A percentile compares a stretch with the other conserved stretches of the same genome.
phyloP scores from a whole-genome alignment of 2,888 invertebrate genomes.

The Frankliniella fusca region DNA sequence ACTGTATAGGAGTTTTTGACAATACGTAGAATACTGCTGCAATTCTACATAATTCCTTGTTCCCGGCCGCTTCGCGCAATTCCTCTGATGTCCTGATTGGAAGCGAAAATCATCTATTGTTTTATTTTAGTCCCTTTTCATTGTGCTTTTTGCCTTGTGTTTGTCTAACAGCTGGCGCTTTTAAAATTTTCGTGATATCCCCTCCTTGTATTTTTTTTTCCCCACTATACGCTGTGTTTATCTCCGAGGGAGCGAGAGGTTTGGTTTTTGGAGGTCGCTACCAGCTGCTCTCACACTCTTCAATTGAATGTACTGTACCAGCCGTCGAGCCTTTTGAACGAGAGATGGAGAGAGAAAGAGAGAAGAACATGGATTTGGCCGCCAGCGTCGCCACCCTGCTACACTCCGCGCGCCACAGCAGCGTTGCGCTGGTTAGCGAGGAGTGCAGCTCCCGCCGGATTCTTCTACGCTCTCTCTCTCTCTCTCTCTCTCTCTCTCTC shows the following conservation, averaged over 20 bases:
- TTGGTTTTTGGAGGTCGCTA: not conserved
- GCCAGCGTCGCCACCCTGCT: not conserved
- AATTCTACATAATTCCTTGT: no score
- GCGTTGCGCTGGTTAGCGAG: conserved; percentile 1
- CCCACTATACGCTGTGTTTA: no score
- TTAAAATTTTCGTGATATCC: no score
- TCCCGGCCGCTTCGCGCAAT: no score
- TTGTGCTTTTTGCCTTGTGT: not conserved
- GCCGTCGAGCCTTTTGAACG: not conserved
- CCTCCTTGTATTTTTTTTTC: no score
- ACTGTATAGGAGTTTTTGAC: no score
- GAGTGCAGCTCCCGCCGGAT: conserved; percentile 10
- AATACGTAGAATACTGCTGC: no score
- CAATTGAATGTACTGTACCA: not conserved
- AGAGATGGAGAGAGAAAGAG: not conserved
- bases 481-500: conserved; percentile 1
- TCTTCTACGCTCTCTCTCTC: not conserved
- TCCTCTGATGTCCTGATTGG: no score
- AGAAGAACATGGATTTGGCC: not conserved
- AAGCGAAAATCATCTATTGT: not conserved
- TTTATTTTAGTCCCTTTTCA: not conserved
- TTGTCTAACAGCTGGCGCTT: not conserved
- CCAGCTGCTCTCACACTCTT: not conserved
- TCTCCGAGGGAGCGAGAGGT: no score
- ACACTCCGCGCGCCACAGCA: not conserved